Evolutionary conservation across 2,113 vertebrate genomes (phyloP).

Genomic region (Pycnonotus jocosus): DNA sequence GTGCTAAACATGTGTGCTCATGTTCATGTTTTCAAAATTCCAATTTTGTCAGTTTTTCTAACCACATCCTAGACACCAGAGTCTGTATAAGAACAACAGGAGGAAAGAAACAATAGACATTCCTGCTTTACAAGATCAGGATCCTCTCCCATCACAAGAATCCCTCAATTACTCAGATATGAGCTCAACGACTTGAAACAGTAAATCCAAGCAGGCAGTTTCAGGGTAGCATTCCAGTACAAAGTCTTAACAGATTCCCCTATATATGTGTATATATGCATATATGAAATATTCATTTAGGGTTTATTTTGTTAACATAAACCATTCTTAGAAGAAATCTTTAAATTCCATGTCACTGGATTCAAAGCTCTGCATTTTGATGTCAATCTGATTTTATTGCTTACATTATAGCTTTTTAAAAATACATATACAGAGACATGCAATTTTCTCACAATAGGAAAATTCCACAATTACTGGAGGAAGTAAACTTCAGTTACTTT

Average conservation of each 20-base stretch:
- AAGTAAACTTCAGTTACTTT: neutral
- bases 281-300: neutral
- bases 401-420: neutral
- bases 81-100: neutral
- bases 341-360: neutral
- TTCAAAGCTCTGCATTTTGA: neutral
- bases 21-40: neutral
- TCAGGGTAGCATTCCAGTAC: neutral
- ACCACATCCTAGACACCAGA: neutral
- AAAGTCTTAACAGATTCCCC: neutral
- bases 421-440: neutral
- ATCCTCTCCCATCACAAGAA: fast-evolving
- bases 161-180: neutral
- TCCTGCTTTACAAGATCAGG: fast-evolving
- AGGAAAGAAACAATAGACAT: neutral
- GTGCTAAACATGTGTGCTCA: neutral
- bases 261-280: neutral
- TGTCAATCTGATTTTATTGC: neutral
- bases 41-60: neutral
- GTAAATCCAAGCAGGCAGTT: neutral
- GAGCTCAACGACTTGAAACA: neutral
- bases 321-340: neutral
- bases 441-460: neutral
- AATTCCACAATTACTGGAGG: neutral
- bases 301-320: neutral